Base-by-base conservation (phyloP, 2,113 vertebrate species). In the Oryzias melastigma region DNA sequence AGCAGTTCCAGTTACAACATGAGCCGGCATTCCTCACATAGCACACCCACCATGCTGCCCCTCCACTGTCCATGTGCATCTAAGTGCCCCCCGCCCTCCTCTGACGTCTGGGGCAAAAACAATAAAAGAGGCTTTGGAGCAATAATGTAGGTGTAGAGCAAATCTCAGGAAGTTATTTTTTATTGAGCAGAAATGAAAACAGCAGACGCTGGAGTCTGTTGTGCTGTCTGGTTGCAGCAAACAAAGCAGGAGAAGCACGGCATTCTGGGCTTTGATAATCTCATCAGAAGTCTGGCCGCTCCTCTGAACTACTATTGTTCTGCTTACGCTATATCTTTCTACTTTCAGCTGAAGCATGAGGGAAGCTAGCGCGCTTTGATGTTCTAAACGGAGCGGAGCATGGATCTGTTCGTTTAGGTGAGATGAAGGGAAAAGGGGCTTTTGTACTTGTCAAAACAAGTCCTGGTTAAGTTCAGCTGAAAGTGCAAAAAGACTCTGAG, bases 1-100 rank as follows among this genome's bases (percentile, higher is more conserved):
- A 83, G 67, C 76, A 87, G 80, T 82, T 91, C 89, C 58, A 88
- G 90, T 91, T 91, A 80, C 87, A 88, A 90, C 91, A 88, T 64
- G 87, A 90, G 82, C 78, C 68, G 67, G 80, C 86, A 92, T 92
- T 92, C 91, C 84, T 82, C 57, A 76, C 90, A 92, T 91, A 87
- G 84, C 83, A 83, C 79, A 57, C 87, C 91, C 90, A 89, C 90
- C 77, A 59, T 7, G 66, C 65, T 52, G 16, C 59, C 68, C 86
- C 86, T 71, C 82, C 83, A 61, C 63, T 14, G 44, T 68, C 41
- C 12, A 53, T 47, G 52, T 54, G 35, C 8, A 16, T 57, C 56
- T 53, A 52, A 40, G 35, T 5, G 24, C 35, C 35, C 8, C 35
- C 35, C 10, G 1, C 10, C 35, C 10, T 3, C 35, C 35, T 35